Evolutionary conservation across 2,888 invertebrate genomes (phyloP).

Genomic region (Julus scanicus): DNA sequence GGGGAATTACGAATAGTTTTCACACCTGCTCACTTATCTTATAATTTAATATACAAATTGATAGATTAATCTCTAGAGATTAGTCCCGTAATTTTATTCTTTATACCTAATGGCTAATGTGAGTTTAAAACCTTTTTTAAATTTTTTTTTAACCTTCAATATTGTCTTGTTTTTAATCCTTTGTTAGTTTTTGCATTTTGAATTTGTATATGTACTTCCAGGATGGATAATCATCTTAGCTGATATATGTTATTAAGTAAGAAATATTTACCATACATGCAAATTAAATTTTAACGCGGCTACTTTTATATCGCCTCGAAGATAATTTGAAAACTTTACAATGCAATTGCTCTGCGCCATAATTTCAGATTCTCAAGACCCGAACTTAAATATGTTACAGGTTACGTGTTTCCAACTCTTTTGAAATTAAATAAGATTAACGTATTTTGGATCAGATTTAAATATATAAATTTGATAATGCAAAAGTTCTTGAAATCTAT

Average conservation of each 20-base stretch:
- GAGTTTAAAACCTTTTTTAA: not conserved
- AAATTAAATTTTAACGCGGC: slow-evolving; percentile 7
- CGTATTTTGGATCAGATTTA: not conserved
- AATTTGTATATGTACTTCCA: slow-evolving; percentile 17
- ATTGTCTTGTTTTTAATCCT: not conserved
- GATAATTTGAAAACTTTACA: not conserved
- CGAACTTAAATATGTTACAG: not conserved
- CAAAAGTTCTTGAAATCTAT: no score
- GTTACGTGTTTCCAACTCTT: not conserved
- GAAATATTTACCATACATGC: not conserved
- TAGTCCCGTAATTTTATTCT: not conserved
- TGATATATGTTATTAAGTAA: not conserved
- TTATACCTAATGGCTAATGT: not conserved
- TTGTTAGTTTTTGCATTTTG: not conserved
- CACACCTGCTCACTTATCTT: not conserved
- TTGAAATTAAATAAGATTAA: not conserved
- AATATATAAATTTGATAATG: no score
- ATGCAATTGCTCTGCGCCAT: not conserved
- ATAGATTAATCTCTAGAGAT: not conserved
- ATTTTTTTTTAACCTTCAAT: not conserved
- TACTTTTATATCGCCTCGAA: not conserved
- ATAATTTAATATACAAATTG: slow-evolving; percentile 3
- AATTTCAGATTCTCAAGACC: not conserved
- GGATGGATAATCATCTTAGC: not conserved
- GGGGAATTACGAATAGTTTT: slow-evolving; percentile 6